Conservation (phyloP, 2,797 vertebrate species). For the Capromys pilorides region DNA sequence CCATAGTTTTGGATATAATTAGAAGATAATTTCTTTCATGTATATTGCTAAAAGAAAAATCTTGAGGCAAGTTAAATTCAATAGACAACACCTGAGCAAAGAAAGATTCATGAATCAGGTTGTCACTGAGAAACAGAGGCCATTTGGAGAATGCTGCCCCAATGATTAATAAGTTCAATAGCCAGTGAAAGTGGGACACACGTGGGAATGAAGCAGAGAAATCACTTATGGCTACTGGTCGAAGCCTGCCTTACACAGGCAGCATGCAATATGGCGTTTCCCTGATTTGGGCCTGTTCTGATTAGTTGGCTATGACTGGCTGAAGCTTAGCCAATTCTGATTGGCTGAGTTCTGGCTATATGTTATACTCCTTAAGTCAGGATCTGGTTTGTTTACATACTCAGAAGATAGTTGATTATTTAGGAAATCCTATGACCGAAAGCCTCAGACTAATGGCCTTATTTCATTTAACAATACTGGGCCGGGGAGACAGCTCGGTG, state of each 20-base stretch:
- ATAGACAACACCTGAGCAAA: background rate
- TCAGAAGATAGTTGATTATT: background rate
- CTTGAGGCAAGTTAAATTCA: background rate
- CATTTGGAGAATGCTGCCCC: background rate
- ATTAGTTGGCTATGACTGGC: background rate
- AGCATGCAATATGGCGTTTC: no score
- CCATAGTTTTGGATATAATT: background rate
- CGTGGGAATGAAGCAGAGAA: no score
- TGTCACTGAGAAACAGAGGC: background rate
- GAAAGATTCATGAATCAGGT: background rate
- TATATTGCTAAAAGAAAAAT: background rate
- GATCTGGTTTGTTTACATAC: background rate
- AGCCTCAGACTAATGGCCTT: background rate
- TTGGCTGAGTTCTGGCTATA: background rate
- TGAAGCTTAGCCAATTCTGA: background rate
- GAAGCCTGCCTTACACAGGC: background rate
- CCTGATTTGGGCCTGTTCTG: background rate
- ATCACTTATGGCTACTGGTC: background rate
- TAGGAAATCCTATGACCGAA: background rate
- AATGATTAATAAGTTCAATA: no score
- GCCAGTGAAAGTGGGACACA: background rate
- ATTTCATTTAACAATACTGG: background rate
- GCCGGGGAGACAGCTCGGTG: no score
- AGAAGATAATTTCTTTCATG: conserved; percentile 5
- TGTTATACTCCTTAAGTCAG: background rate